phyloP scores from a whole-genome alignment of 1,140 invertebrate genomes.

The Zaprionus inermis region DNA sequence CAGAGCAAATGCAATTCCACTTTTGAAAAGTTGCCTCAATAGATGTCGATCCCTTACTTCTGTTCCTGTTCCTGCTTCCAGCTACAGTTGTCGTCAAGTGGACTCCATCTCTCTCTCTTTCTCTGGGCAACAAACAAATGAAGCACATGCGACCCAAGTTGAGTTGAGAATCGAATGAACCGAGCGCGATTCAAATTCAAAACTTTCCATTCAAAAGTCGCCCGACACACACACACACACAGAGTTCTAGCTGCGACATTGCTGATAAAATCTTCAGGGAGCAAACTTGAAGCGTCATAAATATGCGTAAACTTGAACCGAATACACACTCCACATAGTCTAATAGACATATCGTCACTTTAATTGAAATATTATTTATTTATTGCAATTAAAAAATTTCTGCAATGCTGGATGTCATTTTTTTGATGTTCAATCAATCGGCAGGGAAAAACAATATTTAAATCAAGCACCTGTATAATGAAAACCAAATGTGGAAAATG shows the following conservation, averaged over 20 bases:
- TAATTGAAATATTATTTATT: conserved; percentile 34
- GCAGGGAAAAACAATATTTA: neutral
- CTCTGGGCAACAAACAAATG: conserved; percentile 75
- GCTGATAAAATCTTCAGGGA: conserved; percentile 61
- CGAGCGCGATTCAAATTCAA: conserved; percentile 63
- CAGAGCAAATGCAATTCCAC: conserved; percentile 81
- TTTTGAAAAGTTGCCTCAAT: conserved; percentile 75
- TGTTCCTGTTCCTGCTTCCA: neutral
- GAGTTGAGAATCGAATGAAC: conserved; percentile 41
- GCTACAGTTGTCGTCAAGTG: conserved; percentile 66
- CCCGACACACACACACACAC: conserved; percentile 6
- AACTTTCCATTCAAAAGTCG: conserved; percentile 39
- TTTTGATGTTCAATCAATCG: neutral
- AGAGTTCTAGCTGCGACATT: conserved; percentile 63
- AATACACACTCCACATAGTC: neutral
- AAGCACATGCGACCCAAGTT: conserved; percentile 61
- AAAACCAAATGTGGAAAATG: no score
- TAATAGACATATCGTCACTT: neutral
- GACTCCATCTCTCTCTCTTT: conserved; percentile 10
- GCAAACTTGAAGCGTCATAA: conserved; percentile 20
- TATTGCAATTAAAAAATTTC: conserved; percentile 15
- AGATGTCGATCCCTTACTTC: conserved; percentile 29
- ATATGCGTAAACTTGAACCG: conserved; percentile 13
- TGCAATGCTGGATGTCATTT: neutral
- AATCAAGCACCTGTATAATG: neutral